These are phyloP conservation scores for Gallirallus australis DNA, from an alignment of 2,797 vertebrate genomes.

Conservation along the genomic window DNA sequence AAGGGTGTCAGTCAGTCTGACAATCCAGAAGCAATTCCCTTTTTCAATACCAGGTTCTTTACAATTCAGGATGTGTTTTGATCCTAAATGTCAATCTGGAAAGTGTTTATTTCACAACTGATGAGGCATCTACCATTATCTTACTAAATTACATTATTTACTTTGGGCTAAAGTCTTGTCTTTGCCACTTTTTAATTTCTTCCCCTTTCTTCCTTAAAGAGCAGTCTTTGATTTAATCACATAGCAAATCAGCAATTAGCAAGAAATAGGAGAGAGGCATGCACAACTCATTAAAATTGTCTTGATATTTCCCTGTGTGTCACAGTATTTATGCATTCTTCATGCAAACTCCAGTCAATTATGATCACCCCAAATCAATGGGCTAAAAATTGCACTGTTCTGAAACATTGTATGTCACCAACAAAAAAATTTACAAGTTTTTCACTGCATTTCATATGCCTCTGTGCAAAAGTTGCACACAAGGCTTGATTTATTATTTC, in stretches of 20 bases:
- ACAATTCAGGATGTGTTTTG: neutral
- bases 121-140: neutral
- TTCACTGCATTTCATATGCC: constrained; percentile 6
- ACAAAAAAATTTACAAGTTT: neutral
- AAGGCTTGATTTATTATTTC: constrained; percentile 34
- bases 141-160: neutral
- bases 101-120: neutral
- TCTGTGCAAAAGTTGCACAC: neutral
- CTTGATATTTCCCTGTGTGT: neutral
- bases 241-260: neutral
- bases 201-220: neutral
- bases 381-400: neutral
- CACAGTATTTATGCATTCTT: neutral
- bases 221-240: constrained; percentile 21
- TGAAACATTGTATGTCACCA: neutral
- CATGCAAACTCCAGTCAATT: neutral
- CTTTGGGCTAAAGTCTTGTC: neutral
- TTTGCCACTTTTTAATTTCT: constrained; percentile 14
- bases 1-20: neutral
- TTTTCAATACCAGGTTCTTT: neutral
- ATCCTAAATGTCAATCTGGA: neutral
- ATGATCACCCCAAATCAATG: neutral
- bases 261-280: neutral
- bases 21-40: neutral
- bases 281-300: neutral